Evolutionary conservation across 2,113 vertebrate species (phyloP).

Genomic region (Naja naja): DNA sequence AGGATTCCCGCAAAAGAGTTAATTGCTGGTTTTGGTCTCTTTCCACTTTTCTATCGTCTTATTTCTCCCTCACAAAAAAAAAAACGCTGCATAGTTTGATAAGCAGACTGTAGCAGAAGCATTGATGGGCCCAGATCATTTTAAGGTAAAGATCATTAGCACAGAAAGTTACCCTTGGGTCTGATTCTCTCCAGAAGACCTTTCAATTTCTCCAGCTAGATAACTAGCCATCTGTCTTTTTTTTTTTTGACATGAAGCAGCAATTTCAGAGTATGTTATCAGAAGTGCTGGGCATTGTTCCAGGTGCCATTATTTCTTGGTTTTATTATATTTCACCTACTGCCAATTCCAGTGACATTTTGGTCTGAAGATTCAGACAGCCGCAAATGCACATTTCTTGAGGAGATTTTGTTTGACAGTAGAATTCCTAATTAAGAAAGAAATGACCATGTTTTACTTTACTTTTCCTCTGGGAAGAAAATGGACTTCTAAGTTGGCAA

Average conservation of each 20-base stretch:
- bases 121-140: background rate
- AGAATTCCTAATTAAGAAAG: background rate
- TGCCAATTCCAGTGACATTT: rapidly evolving
- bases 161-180: rapidly evolving
- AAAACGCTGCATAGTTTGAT: background rate
- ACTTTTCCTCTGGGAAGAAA: background rate
- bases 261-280: background rate
- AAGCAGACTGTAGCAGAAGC: background rate
- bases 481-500: background rate
- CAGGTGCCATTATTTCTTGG: background rate
- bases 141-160: slow-evolving; percentile 5
- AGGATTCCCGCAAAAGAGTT: background rate
- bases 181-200: background rate
- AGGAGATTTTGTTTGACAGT: background rate
- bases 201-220: background rate
- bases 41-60: background rate
- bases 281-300: background rate
- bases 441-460: background rate
- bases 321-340: background rate
- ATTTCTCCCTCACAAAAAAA: background rate
- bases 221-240: background rate
- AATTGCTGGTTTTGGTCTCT: background rate
- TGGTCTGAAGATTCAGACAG: background rate
- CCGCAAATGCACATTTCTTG: background rate
- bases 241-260: background rate